Conservation (phyloP, 1,140 invertebrate genomes). For the Neotoxoptera formosana region DNA sequence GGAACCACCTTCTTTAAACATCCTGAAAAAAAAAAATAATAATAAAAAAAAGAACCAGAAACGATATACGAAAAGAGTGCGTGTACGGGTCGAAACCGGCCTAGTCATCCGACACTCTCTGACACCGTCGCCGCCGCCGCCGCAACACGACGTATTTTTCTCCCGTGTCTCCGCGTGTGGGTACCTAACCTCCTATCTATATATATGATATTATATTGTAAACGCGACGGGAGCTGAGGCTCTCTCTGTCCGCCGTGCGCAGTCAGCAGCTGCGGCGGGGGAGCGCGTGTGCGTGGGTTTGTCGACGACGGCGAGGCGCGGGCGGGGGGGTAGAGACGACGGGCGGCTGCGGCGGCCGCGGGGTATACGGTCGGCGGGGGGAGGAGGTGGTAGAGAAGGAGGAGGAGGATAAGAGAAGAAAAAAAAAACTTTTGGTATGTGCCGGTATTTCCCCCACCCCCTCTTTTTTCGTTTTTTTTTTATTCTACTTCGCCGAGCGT, state of each 20-base stretch:
- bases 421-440: conserved; percentile 49
- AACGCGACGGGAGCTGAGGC: conserved; percentile 21
- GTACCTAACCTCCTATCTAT: too few relatives aligned
- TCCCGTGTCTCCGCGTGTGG: neutral
- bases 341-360: neutral
- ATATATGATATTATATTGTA: neutral
- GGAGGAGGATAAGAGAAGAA: neutral
- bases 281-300: conserved; percentile 24
- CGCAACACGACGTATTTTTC: neutral
- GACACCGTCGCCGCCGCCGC: neutral
- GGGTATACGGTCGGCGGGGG: too few relatives aligned
- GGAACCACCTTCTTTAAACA: conserved; percentile 56
- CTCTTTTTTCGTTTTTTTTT: neutral
- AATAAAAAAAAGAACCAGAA: neutral
- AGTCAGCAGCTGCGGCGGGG: neutral
- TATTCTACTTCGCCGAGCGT: neutral
- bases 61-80: conserved; percentile 8
- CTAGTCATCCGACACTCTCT: conserved; percentile 54
- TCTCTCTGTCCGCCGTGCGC: too few relatives aligned
- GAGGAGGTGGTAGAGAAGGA: too few relatives aligned
- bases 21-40: neutral
- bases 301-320: neutral
- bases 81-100: conserved; percentile 42
- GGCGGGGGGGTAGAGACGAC: neutral
- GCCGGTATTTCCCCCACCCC: neutral